Base-by-base conservation (phyloP, 2,888 invertebrate genomes). In the Pandemis cinnamomeana region DNA sequence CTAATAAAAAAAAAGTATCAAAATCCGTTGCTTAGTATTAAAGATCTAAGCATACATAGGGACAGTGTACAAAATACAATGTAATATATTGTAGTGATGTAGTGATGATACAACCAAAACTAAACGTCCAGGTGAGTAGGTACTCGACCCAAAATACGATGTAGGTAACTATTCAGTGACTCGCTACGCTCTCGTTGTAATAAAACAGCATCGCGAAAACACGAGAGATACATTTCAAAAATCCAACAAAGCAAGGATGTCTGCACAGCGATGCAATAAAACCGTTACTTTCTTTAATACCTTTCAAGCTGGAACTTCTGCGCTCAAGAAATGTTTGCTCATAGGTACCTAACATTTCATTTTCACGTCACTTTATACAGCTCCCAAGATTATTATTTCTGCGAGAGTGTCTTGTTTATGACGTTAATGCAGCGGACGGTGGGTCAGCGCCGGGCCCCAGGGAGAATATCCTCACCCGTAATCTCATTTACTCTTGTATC, bases 261-360 rank as follows among this genome's bases (percentile, higher is more conserved):
- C 72, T 51, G 10, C 20, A 64, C 63, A 41, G 58, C 55, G 48
- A 72, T 69, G 75, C 68, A 72, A 75, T 68, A 68, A 60, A 61
- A 70, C 55, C 70, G 64, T 63, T 60, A 64, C 44, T 66, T 61
- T 51, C 55, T 73, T 66, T 64, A 73, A 73, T 70, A 66, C 66
- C 53, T 44, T 61, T 73, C 51, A 66, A 70, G 69, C 58, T 51
- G 20, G 62, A 64, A 66, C 51, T 66, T 70, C 53, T 61, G 64
- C 44, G 44, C 62, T 67, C 72, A 27, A 63, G 68, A 63, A 72
- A 63, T 62, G 42, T 72, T 20, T 36, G 15, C 55, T 72, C 72
- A 68, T 63, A 20, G 20, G 20, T 20, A 68, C 51, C 55, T n/a
- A 36, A n/a, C 7, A 13, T 41, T 41, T 61, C 20, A 20, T 61